phyloP scores from a whole-genome alignment of 92 coral and sea anemone species.

The Siderastrea siderea region DNA sequence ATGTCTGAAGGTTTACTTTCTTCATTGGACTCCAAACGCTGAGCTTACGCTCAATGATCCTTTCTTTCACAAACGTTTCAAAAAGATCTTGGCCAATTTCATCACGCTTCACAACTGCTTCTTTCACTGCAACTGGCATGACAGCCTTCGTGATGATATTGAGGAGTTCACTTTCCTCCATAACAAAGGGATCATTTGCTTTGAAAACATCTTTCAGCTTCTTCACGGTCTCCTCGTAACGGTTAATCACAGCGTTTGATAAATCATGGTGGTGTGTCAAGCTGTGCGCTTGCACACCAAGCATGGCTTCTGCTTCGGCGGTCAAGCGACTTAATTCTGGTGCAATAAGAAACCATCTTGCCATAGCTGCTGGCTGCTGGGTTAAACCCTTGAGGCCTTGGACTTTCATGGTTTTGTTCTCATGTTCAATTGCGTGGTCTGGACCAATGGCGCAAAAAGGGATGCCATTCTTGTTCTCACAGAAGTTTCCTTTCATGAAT shows the following conservation, averaged over 20 bases:
- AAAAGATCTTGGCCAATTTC: too few relatives aligned
- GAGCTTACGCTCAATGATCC: too few relatives aligned
- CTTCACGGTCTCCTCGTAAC: constrained; percentile 30
- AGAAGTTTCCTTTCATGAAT: constrained; percentile 47
- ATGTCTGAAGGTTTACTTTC: too few relatives aligned
- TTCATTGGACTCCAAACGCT: too few relatives aligned
- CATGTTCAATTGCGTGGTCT: too few relatives aligned
- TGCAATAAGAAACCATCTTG: constrained; percentile 69
- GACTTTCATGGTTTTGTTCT: constrained; percentile 9
- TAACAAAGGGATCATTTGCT: constrained; percentile 38
- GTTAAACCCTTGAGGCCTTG: constrained; percentile 11
- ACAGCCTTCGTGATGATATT: too few relatives aligned
- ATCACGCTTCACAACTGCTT: background rate
- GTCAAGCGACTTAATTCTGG: constrained; percentile 54
- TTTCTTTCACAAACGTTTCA: too few relatives aligned
- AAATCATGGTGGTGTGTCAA: too few relatives aligned
- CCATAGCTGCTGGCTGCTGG: constrained; percentile 66
- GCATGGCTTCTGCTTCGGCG: constrained; percentile 38
- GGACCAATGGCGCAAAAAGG: constrained; percentile 55
- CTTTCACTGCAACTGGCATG: constrained; percentile 34
- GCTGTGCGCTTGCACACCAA: too few relatives aligned
- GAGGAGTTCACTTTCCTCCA: constrained; percentile 42
- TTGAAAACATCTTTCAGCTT: constrained; percentile 63
- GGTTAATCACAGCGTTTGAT: background rate
- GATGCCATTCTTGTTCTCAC: constrained; percentile 58